Conservation (phyloP, 2,888 invertebrate genomes). For the Acleris literana region DNA sequence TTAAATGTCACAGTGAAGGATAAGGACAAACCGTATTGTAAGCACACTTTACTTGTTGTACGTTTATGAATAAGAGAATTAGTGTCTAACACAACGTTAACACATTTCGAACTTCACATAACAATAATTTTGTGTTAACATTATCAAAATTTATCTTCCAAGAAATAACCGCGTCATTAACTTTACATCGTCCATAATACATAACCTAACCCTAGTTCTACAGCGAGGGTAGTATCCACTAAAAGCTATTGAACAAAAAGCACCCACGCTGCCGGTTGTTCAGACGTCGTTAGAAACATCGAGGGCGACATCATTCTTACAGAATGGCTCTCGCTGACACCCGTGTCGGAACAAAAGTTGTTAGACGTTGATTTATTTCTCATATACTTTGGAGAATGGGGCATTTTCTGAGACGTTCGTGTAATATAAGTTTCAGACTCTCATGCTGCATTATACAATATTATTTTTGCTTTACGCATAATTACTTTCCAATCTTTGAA, state of each 20-base stretch:
- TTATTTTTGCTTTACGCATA: neutral
- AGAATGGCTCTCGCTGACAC: conserved; percentile 31
- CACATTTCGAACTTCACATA: too few species aligned
- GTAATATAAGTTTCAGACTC: conserved; percentile 1
- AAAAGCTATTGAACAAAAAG: conserved; percentile 34
- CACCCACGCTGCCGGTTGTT: conserved; percentile 21
- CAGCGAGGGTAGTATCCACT: conserved; percentile 6
- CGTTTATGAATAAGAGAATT: too few species aligned
- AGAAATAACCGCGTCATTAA: conserved; percentile 12
- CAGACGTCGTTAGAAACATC: conserved; percentile 32
- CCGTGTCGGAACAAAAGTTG: conserved; percentile 33
- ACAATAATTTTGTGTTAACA: neutral
- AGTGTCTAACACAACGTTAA: too few species aligned
- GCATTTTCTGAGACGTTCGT: conserved; percentile 8
- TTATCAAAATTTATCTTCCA: neutral
- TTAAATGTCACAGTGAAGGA: too few species aligned
- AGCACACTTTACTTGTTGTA: too few species aligned
- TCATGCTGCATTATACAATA: neutral
- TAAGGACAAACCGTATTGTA: too few species aligned
- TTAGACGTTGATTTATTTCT: conserved; percentile 34
- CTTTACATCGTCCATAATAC: conserved; percentile 6
- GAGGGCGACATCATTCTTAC: conserved; percentile 33
- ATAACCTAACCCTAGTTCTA: neutral
- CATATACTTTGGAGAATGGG: conserved; percentile 13
- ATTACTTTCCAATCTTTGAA: neutral